These are phyloP conservation scores for Gallinago paraguaiae DNA, from an alignment of 2,113 vertebrate species.

Conservation along the genomic window DNA sequence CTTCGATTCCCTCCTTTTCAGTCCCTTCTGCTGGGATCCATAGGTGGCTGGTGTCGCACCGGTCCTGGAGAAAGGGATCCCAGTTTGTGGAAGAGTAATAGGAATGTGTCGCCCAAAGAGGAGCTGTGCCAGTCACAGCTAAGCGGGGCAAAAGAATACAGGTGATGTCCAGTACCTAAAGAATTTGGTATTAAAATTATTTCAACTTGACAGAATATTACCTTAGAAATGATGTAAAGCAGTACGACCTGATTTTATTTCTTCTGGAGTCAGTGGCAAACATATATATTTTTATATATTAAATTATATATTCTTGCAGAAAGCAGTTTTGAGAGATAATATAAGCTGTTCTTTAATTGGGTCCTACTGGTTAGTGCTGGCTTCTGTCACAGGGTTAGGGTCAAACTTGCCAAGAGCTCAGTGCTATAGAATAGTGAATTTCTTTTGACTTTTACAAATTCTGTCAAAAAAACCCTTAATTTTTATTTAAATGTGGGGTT, in stretches of 20 bases:
- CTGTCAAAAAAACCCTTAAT: neutral
- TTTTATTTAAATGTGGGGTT: neutral
- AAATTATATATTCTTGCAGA: neutral
- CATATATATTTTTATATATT: neutral
- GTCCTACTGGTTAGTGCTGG: neutral
- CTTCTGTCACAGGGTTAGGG: neutral
- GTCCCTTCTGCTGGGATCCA: neutral
- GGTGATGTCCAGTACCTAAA: neutral
- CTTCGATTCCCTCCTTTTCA: neutral
- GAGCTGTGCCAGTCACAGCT: neutral
- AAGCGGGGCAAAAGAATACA: neutral
- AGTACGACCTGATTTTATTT: neutral
- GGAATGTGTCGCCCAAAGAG: neutral
- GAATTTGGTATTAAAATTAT: neutral
- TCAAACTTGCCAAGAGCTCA: neutral
- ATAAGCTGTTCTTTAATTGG: neutral
- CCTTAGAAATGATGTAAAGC: neutral
- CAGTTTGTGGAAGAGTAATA: neutral
- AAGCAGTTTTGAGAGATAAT: neutral
- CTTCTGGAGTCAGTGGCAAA: neutral
- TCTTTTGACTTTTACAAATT: neutral
- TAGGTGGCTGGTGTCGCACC: neutral
- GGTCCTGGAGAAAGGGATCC: neutral
- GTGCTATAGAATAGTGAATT: neutral
- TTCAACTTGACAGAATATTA: neutral